Conservation (phyloP, 1,140 invertebrate genomes). For the Drosophila leontia region DNA sequence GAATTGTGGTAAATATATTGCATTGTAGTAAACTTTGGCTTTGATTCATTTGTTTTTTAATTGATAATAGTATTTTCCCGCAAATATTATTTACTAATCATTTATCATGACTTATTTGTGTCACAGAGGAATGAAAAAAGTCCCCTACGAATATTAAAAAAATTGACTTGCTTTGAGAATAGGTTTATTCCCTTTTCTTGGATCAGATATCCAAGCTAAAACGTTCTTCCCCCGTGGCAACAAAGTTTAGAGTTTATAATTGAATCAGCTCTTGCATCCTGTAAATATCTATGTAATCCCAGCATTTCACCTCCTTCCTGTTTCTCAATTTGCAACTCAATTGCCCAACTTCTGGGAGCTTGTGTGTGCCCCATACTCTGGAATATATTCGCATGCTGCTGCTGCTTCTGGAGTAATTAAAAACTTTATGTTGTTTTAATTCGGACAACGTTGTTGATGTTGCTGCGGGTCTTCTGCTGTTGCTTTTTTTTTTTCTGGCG, state of each 20-base stretch:
- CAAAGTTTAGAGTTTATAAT: slow-evolving; percentile 20
- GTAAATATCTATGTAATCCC: slow-evolving; percentile 23
- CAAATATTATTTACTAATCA: neutral
- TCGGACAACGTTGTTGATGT: slow-evolving; percentile 55
- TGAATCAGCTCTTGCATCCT: slow-evolving; percentile 20
- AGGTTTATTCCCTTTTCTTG: neutral
- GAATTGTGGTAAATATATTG: neutral
- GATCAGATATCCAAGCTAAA: slow-evolving; percentile 1
- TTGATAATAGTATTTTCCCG: neutral
- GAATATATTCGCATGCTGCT: slow-evolving; percentile 32
- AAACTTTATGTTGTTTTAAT: slow-evolving; percentile 76
- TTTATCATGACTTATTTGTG: neutral
- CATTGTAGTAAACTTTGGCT: too few species aligned
- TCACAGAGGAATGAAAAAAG: too few species aligned
- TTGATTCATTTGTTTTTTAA: neutral
- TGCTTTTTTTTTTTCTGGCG: slow-evolving; percentile 23
- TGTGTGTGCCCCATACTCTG: slow-evolving; percentile 2
- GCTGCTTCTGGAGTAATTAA: slow-evolving; percentile 55
- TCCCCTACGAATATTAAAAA: neutral
- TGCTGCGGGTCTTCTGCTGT: slow-evolving; percentile 35
- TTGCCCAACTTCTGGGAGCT: slow-evolving; percentile 36
- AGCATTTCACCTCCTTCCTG: slow-evolving; percentile 6
- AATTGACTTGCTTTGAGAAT: neutral
- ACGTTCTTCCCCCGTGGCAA: slow-evolving; percentile 6
- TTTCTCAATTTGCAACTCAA: slow-evolving; percentile 51